These are phyloP conservation scores for Endotricha flammealis DNA, from an alignment of 2,888 invertebrate genomes.

Conservation along the genomic window DNA sequence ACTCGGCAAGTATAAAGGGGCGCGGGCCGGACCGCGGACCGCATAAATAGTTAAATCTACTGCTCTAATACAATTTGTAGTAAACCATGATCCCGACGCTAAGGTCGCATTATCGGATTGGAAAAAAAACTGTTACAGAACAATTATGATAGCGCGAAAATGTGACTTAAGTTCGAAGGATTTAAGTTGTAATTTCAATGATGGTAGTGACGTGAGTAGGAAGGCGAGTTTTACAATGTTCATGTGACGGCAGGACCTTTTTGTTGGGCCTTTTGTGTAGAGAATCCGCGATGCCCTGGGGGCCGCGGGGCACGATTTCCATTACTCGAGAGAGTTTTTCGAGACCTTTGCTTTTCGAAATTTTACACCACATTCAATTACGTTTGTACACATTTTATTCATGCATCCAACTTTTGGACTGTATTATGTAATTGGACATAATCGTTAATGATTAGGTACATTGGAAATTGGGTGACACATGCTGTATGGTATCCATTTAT, in stretches of 20 bases:
- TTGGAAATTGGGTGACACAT: too few species aligned
- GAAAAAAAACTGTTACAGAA: conserved; percentile 73
- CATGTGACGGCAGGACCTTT: conserved; percentile 75
- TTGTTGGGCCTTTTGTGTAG: conserved; percentile 73
- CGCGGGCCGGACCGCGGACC: conserved; percentile 28
- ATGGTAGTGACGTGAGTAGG: conserved; percentile 43
- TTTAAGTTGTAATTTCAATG: conserved; percentile 50
- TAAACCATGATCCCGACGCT: conserved; percentile 76
- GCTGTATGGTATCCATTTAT: too few species aligned
- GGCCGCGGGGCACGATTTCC: conserved; percentile 69
- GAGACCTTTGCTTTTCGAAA: conserved; percentile 53
- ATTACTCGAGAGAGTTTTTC: conserved; percentile 71
- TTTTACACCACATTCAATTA: conserved; percentile 45
- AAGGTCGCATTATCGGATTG: conserved; percentile 77
- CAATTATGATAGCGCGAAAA: conserved; percentile 36
- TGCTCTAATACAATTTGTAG: conserved; percentile 78
- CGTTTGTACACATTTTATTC: conserved; percentile 20
- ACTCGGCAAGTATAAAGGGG: conserved; percentile 11
- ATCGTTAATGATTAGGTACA: too few species aligned
- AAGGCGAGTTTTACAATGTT: conserved; percentile 74
- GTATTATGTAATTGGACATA: too few species aligned
- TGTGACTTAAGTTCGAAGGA: conserved; percentile 32
- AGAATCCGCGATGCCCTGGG: conserved; percentile 68
- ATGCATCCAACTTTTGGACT: too few species aligned
- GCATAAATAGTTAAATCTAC: conserved; percentile 75